phyloP scores from a whole-genome alignment of 2,113 vertebrate genomes.

The Anseranas semipalmata region DNA sequence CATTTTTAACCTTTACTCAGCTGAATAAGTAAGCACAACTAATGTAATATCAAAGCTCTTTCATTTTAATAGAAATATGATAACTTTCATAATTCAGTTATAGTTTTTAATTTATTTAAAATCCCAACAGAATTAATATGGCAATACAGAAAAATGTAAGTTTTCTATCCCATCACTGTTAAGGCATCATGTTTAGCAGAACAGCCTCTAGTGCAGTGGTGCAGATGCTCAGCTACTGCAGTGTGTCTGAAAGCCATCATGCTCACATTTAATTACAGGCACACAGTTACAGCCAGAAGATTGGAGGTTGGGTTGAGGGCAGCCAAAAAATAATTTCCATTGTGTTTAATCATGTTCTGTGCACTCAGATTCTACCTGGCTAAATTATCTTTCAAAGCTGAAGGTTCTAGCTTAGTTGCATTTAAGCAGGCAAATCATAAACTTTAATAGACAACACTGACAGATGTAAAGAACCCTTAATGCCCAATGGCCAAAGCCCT shows the following conservation, averaged over 20 bases:
- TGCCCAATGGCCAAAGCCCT: neutral
- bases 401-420: neutral
- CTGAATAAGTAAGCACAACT: neutral
- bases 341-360: accelerated
- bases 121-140: neutral
- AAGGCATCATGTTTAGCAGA: neutral
- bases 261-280: neutral
- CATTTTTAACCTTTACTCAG: neutral
- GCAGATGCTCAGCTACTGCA: neutral
- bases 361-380: neutral
- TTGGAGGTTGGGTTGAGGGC: neutral
- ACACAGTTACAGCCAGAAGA: neutral
- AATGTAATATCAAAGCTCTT: neutral
- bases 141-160: neutral
- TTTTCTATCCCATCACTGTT: neutral
- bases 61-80: neutral
- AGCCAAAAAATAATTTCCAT: neutral
- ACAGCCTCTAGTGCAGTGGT: neutral
- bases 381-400: neutral
- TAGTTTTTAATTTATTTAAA: neutral
- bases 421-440: neutral
- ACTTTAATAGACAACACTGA: neutral
- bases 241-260: neutral
- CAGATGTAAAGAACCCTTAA: neutral
- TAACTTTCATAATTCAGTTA: neutral